Conservation (phyloP, 2,113 vertebrate species). For the Cyanistes caeruleus region DNA sequence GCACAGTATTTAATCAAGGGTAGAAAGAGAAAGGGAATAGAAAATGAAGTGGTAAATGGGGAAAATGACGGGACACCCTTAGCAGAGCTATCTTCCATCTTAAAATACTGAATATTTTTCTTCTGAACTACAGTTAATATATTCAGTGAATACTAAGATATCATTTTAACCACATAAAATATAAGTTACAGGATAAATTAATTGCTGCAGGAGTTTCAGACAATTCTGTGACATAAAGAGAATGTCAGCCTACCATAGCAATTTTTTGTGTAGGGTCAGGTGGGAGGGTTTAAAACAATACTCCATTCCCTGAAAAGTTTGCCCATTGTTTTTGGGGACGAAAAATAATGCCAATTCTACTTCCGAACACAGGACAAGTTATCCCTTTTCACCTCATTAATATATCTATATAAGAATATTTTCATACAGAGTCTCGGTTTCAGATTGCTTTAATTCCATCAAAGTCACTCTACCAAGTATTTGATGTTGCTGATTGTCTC, state of each 20-base stretch:
- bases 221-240: constrained; percentile 9
- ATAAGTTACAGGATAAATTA: constrained; percentile 28
- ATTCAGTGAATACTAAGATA: not conserved
- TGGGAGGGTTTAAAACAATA: not conserved
- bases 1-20: constrained; percentile 58
- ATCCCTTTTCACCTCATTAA: not conserved
- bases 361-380: not conserved
- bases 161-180: constrained; percentile 3
- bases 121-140: not conserved
- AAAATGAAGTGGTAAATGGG: constrained; percentile 57
- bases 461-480: not conserved
- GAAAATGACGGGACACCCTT: not conserved
- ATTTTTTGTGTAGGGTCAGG: accelerated
- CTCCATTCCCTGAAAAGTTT: not conserved
- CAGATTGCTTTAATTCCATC: not conserved
- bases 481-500: not conserved
- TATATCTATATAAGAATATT: not conserved
- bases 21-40: constrained; percentile 57
- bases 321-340: not conserved
- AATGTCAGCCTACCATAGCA: not conserved
- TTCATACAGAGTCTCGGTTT: not conserved
- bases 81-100: constrained; percentile 16
- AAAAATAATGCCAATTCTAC: not conserved
- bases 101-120: constrained; percentile 24
- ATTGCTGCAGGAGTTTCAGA: not conserved